Percentiles rank a stretch among this genome's conserved stretches.
Conservation (phyloP, 2,797 vertebrate genomes). For the Holocentrus rufus region DNA sequence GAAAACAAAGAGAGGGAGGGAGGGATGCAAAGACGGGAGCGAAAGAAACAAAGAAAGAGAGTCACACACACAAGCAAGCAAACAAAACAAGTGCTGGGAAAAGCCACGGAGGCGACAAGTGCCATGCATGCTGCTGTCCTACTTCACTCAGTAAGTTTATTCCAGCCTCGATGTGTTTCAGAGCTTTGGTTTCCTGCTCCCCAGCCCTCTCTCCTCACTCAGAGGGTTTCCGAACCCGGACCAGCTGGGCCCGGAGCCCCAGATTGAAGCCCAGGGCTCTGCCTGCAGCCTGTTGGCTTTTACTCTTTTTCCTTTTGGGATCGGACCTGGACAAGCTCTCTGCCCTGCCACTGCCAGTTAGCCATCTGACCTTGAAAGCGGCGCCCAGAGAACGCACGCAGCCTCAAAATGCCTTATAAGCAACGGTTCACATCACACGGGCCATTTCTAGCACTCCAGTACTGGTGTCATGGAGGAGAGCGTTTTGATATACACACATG, state of each 20-base stretch:
- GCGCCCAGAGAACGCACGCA: not conserved
- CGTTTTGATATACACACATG: not conserved
- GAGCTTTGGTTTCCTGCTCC: slow-evolving; percentile 13
- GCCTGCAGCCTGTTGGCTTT: slow-evolving; percentile 30
- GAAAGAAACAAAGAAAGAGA: not conserved
- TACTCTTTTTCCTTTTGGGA: slow-evolving; percentile 19
- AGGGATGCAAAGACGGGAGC: not conserved
- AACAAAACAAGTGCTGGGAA: not conserved
- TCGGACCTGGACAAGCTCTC: slow-evolving; percentile 19
- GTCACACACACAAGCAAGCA: not conserved
- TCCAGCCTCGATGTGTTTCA: slow-evolving; percentile 25
- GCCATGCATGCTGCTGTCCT: not conserved
- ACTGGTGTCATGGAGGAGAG: slow-evolving; percentile 1
- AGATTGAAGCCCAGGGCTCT: slow-evolving; percentile 5
- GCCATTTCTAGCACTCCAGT: slow-evolving; percentile 3
- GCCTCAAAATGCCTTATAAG: slow-evolving; percentile 15
- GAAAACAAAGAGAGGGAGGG: not conserved
- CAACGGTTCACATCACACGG: not conserved
- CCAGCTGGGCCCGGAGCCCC: slow-evolving; percentile 26
- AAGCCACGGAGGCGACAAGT: not conserved
- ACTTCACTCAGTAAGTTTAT: not conserved
- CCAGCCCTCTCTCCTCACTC: not conserved
- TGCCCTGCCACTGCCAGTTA: slow-evolving; percentile 21
- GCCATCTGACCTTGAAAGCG: slow-evolving; percentile 15
- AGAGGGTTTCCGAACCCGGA: not conserved